A percentile compares a stretch with the other conserved stretches of the same genome.
phyloP scores from a whole-genome alignment of 2,113 vertebrate species.

The Pelusios castaneus region DNA sequence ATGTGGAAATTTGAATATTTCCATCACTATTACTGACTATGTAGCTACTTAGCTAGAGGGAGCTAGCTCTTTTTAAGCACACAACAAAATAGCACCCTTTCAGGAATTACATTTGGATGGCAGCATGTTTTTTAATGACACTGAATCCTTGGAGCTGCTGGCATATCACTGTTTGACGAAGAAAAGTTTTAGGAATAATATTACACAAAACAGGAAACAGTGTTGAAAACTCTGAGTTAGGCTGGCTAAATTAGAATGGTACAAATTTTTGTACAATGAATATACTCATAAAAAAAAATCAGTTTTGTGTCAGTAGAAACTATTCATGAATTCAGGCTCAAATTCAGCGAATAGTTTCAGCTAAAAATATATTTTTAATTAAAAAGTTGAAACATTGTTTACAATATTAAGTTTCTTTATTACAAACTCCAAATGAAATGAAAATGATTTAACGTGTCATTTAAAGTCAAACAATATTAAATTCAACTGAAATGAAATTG shows the following conservation, averaged over 20 bases:
- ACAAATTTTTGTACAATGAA: background rate
- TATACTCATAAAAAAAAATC: too few species aligned
- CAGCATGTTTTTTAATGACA: background rate
- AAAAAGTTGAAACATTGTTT: background rate
- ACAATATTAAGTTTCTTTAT: background rate
- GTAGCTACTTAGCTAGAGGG: background rate
- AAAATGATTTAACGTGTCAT: too few species aligned
- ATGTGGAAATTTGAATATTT: background rate
- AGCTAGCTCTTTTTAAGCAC: background rate
- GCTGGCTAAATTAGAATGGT: background rate
- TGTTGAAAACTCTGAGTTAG: background rate
- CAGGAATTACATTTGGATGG: background rate
- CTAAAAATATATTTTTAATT: background rate
- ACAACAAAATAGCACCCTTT: background rate
- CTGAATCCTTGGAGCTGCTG: background rate
- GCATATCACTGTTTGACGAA: background rate
- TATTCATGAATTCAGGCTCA: too few species aligned
- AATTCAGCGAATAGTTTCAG: background rate
- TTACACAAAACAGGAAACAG: background rate
- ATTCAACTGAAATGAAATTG: too few species aligned
- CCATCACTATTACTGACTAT: background rate
- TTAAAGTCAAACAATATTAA: too few species aligned
- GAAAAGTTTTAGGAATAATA: background rate
- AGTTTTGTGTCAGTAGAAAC: background rate
- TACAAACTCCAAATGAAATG: too few species aligned